A percentile compares a stretch with the other conserved stretches of the same genome.
Evolutionary conservation across 1,140 invertebrate genomes (phyloP).

Genomic region (Bicyclus anynana): DNA sequence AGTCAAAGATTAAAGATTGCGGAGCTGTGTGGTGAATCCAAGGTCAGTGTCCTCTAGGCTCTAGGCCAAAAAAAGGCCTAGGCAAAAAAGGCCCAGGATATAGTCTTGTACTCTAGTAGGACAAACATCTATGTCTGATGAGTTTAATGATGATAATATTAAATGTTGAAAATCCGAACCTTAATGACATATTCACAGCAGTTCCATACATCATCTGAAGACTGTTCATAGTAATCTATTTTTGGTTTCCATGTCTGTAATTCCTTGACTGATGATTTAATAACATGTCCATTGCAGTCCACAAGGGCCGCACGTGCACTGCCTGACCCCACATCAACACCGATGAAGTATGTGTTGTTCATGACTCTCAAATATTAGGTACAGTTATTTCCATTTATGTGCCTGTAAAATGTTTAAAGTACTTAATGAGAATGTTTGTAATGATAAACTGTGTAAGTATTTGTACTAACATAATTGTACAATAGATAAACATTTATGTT

Average conservation of each 20-base stretch:
- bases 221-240: slow-evolving; percentile 92
- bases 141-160: too few relatives aligned
- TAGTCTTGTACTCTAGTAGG: too few relatives aligned
- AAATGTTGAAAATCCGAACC: too few relatives aligned
- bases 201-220: slow-evolving; percentile 93
- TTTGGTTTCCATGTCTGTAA: slow-evolving; percentile 89
- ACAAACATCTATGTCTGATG: too few relatives aligned
- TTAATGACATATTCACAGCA: slow-evolving; percentile 83
- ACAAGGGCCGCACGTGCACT: slow-evolving; percentile 92
- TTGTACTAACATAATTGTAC: too few relatives aligned
- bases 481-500: neutral
- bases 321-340: slow-evolving; percentile 95
- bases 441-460: neutral
- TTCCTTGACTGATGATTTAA: slow-evolving; percentile 79
- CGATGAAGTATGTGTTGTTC: slow-evolving; percentile 83
- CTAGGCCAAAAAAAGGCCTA: too few relatives aligned
- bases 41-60: too few relatives aligned
- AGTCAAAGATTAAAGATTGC: too few relatives aligned
- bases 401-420: neutral
- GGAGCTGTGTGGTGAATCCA: too few relatives aligned
- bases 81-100: too few relatives aligned
- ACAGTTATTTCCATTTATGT: neutral
- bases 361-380: slow-evolving; percentile 14
- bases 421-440: neutral
- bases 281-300: slow-evolving; percentile 80